Evolutionary conservation across 1,140 invertebrate genomes (phyloP).

Genomic region (Lordiphosa mommai): DNA sequence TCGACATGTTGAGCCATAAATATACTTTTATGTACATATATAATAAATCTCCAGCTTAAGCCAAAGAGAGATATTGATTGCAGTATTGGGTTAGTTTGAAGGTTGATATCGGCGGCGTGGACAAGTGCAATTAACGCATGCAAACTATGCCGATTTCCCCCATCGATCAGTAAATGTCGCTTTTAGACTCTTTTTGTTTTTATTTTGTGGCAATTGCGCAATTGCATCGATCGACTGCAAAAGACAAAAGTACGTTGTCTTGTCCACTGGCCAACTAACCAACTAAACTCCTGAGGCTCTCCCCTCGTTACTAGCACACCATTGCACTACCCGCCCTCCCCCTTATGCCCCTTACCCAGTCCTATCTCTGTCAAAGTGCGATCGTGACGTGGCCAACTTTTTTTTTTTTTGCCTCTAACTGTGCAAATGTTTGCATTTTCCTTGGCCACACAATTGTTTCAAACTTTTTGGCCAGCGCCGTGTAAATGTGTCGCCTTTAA

Average conservation of each 20-base stretch:
- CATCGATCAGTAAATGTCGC: constrained; percentile 29
- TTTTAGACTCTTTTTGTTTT: constrained; percentile 1
- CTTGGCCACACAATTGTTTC: constrained; percentile 63
- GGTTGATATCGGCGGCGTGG: constrained; percentile 36
- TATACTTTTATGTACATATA: no score
- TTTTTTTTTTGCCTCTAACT: constrained; percentile 25
- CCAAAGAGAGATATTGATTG: constrained; percentile 14
- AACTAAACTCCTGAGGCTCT: constrained; percentile 45
- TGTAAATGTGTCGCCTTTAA: constrained; percentile 77
- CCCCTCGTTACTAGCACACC: neutral
- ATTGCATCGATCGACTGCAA: constrained; percentile 30
- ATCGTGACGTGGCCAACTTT: constrained; percentile 76
- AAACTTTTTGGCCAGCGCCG: constrained; percentile 53
- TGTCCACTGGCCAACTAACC: constrained; percentile 70
- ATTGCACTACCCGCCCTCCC: neutral
- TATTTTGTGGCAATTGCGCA: constrained; percentile 34
- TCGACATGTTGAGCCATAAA: no score
- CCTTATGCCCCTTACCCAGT: neutral
- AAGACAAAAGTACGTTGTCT: constrained; percentile 49
- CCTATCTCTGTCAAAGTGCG: constrained; percentile 65
- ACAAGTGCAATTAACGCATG: constrained; percentile 70
- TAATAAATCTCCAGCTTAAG: constrained; percentile 34
- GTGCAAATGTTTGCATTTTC: constrained; percentile 44
- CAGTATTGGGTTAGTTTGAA: neutral
- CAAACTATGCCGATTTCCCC: constrained; percentile 15